Evolutionary conservation across 2,797 vertebrate species (phyloP).

Genomic region (Megaceryle alcyon): DNA sequence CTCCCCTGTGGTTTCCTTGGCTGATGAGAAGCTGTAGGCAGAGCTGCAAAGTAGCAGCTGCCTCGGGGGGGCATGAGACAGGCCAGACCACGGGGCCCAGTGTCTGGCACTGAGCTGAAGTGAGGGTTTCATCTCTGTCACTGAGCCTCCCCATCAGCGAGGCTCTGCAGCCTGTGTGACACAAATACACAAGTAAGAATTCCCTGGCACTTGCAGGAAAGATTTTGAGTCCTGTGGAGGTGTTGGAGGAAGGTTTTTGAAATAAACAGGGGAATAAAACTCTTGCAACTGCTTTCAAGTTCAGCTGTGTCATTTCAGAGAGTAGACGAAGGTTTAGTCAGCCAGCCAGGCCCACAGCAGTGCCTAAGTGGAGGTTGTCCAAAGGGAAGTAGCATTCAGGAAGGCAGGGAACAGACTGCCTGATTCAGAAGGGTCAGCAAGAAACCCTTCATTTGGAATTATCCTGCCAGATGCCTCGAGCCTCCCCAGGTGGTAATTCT

Average conservation of each 20-base stretch:
- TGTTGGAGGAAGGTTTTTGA: neutral
- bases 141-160: neutral
- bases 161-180: neutral
- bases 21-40: neutral
- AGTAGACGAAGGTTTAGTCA: neutral
- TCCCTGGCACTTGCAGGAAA: neutral
- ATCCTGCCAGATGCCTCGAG: neutral
- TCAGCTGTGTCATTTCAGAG: neutral
- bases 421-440: neutral
- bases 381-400: neutral
- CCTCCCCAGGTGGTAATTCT: neutral
- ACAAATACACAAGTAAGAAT: neutral
- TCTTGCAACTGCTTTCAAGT: neutral
- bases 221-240: neutral
- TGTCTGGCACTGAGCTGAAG: neutral
- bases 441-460: neutral
- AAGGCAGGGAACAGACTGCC: neutral
- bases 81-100: neutral
- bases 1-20: neutral
- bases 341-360: neutral
- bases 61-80: accelerated
- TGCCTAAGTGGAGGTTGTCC: neutral
- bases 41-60: neutral
- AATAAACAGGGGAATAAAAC: neutral
- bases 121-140: neutral